A percentile compares a stretch with the other conserved stretches of the same genome.
Conservation (phyloP, 2,888 invertebrate species). For the Noctua janthe region DNA sequence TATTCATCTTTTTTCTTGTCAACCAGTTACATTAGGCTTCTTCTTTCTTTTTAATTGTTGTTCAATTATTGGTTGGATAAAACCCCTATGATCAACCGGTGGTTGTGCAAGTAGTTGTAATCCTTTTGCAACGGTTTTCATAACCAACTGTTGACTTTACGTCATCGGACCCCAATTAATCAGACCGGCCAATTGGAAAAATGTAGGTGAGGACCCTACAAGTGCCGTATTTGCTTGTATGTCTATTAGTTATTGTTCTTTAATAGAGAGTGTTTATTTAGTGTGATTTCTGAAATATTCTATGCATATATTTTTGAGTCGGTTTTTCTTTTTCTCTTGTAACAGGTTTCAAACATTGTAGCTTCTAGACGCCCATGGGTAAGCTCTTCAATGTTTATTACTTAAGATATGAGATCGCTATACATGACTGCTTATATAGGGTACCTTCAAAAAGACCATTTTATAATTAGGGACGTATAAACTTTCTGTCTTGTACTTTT, state of each 20-base stretch:
- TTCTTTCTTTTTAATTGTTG: not conserved
- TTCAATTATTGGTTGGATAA: not conserved
- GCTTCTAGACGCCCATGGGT: not conserved
- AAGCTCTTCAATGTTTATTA: not conserved
- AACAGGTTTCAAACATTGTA: not conserved
- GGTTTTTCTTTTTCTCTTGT: not conserved
- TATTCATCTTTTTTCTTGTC: not conserved
- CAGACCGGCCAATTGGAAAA: conserved; percentile 37
- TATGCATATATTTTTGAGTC: not conserved
- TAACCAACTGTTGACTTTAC: conserved; percentile 58
- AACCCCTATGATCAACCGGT: conserved; percentile 43
- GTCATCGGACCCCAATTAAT: conserved; percentile 47
- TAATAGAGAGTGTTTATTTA: conserved; percentile 3
- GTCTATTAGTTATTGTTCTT: not conserved
- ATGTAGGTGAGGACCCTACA: conserved; percentile 47
- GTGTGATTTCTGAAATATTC: not conserved
- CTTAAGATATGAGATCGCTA: not conserved
- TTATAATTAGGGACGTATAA: not conserved
- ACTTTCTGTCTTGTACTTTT: too few species aligned
- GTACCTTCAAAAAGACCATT: not conserved
- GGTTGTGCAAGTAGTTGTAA: conserved; percentile 36
- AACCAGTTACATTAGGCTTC: not conserved
- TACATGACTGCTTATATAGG: not conserved
- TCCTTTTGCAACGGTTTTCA: conserved; percentile 51
- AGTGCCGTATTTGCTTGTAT: conserved; percentile 7